These are phyloP conservation scores for Chaetodon trifascialis DNA, from an alignment of 2,113 vertebrate species.

Conservation along the genomic window DNA sequence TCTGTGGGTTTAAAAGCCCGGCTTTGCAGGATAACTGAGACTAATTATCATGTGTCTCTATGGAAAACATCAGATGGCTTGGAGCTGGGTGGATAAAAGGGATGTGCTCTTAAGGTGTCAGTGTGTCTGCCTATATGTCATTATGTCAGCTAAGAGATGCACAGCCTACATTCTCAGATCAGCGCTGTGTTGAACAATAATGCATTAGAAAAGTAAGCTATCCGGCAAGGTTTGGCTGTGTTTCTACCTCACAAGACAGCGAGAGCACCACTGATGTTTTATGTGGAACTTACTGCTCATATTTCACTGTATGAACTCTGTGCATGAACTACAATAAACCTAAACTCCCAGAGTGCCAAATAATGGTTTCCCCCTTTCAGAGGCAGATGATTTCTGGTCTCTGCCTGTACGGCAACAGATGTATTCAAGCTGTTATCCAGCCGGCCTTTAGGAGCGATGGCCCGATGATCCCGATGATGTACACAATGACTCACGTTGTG, in stretches of 20 bases:
- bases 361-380: constrained; percentile 27
- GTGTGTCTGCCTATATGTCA: not conserved
- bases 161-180: not conserved
- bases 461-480: constrained; percentile 23
- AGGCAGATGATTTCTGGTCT: constrained; percentile 26
- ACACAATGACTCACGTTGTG: constrained; percentile 27
- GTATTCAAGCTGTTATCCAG: constrained; percentile 42
- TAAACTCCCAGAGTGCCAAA: constrained; percentile 21
- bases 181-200: not conserved
- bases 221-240: constrained; percentile 10
- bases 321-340: constrained; percentile 45
- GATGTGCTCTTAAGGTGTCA: constrained; percentile 42
- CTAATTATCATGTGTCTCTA: constrained; percentile 70
- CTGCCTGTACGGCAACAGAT: constrained; percentile 18
- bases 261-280: constrained; percentile 4
- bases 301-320: constrained; percentile 30
- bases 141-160: constrained; percentile 17
- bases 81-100: constrained; percentile 11
- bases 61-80: constrained; percentile 53
- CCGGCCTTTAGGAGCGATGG: constrained; percentile 27
- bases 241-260: constrained; percentile 14
- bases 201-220: not conserved
- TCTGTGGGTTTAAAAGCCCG: constrained; percentile 69
- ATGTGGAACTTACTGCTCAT: constrained; percentile 19
- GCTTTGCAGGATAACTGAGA: constrained; percentile 70